Evolutionary conservation across 2,113 vertebrate species (phyloP), one percentile per base, ranked within the genome.

Genomic region (Callionymus lyra): DNA sequence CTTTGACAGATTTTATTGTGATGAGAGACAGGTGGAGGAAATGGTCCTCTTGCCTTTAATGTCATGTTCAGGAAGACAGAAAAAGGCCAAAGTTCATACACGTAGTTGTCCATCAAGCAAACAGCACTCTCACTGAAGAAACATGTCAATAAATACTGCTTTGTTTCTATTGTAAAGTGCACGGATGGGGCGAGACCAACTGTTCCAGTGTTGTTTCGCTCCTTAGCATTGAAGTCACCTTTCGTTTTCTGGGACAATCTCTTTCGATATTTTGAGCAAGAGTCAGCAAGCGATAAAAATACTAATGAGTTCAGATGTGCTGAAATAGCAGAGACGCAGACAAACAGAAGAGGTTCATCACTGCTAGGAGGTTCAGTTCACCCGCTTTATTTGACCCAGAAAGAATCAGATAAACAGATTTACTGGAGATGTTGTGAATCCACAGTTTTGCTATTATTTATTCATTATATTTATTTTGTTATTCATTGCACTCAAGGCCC

Each of bases 61-160:
- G 58, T 41, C 31, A 34, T 54, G 57, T 14, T 63, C 39, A 63
- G 62, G 69, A 75, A 80, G 72, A 72, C 58, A 49, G 42, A 38
- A 56, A 17, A 27, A 60, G 32, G 41, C 48, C 31, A 39, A 50
- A 53, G 4, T 43, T 53, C 27, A 54, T n/a, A 35, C n/a, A 6
- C n/a, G 40, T 44, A 37, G 33, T 47, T 31, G 17, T 50, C 37
- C 39, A 34, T 43, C 27, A 40, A 34, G 34, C 43, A 44, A 46
- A 57, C 27, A 37, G 3, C 21, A 27, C 21, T 4, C 21, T 27
- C 8, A 8, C 21, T 27, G 4, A 27, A 27, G 21, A 27, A 27
- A 27, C 21, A 4, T 27, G 21, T 27, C 4, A 27, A 27, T 27
- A 27, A 27, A 27, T 27, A 27, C 21, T 27, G 21, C 21, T 5